Conservation (phyloP, 2,113 vertebrate species). For the Synodontis membranacea region DNA sequence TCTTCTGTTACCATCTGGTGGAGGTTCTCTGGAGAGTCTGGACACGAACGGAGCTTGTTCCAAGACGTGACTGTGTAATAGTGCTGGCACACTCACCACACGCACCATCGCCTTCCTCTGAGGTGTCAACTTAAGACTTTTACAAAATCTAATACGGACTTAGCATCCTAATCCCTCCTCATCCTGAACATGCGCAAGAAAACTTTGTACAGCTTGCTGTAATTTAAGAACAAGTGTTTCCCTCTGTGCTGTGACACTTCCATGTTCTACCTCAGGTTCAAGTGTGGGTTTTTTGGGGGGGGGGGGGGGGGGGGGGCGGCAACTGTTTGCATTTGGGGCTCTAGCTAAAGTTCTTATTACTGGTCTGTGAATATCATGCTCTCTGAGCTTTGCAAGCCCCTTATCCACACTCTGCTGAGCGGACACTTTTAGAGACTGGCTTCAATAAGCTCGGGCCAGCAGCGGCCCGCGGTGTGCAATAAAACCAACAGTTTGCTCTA, state of each 20-base stretch:
- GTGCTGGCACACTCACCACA: constrained; percentile 3
- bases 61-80: constrained; percentile 4
- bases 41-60: constrained; percentile 1
- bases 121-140: background rate
- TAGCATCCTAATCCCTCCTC: background rate
- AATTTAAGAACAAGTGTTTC: background rate
- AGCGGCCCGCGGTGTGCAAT: background rate
- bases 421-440: constrained; percentile 13
- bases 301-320: background rate
- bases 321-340: background rate
- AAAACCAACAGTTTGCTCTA: constrained; percentile 30
- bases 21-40: constrained; percentile 20
- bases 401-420: constrained; percentile 35
- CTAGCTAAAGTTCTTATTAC: constrained; percentile 5
- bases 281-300: background rate
- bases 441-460: constrained; percentile 29
- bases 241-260: constrained; percentile 29
- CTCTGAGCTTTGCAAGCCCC: constrained; percentile 7
- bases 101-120: background rate
- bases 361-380: constrained; percentile 26
- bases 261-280: constrained; percentile 51
- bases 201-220: constrained; percentile 15
- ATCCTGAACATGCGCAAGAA: background rate
- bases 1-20: constrained; percentile 33
- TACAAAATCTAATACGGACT: constrained; percentile 11